Evolutionary conservation across 2,888 invertebrate species (phyloP), one percentile per base, ranked within the genome.

Genomic region (Chydorus sphaericus): DNA sequence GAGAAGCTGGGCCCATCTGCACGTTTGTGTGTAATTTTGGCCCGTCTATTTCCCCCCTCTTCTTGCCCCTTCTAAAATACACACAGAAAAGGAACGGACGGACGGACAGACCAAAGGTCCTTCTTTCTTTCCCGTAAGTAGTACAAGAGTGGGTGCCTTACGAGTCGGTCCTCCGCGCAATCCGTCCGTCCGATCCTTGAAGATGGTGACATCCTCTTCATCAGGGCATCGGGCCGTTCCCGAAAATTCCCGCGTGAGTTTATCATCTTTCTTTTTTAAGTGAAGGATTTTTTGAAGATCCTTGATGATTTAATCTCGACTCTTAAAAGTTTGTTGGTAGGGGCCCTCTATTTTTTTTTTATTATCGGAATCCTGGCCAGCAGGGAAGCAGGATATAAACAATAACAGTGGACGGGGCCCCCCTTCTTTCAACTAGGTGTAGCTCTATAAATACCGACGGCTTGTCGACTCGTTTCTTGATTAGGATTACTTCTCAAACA

Each of bases 161-260:
- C 33, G 14, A 33, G n/a, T n/a, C n/a, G n/a, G n/a, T n/a, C n/a
- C n/a, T n/a, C 39, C 39, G 23, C 39, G 39, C 23, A 23, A 39
- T 39, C 39, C 39, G 3, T 16, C 39, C 18, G 14, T 36, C 36
- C n/a, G 11, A 14, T 3, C 36, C n/a, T 36, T 36, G 14, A 14
- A 3, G 3, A n/a, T 39, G 39, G 39, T 58, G 11, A 62, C 28
- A 28, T 23, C 26, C 28, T 28, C 44, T 6, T 44, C 44, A 44
- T 14, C 23, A n/a, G n/a, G n/a, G n/a, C n/a, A n/a, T 5, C 14
- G 26, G 28, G 44, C 44, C 44, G 44, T 26, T 8, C 44, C 44
- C 44, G 44, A 44, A 28, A 44, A 44, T 44, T 26, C 44, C 20
- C 44, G 44, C 44, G 44, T 44, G 44, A 44, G 44, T 44, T n/a